These are phyloP conservation scores for Peromyscus maniculatus DNA, from an alignment of 2,113 vertebrate genomes.

Conservation along the genomic window DNA sequence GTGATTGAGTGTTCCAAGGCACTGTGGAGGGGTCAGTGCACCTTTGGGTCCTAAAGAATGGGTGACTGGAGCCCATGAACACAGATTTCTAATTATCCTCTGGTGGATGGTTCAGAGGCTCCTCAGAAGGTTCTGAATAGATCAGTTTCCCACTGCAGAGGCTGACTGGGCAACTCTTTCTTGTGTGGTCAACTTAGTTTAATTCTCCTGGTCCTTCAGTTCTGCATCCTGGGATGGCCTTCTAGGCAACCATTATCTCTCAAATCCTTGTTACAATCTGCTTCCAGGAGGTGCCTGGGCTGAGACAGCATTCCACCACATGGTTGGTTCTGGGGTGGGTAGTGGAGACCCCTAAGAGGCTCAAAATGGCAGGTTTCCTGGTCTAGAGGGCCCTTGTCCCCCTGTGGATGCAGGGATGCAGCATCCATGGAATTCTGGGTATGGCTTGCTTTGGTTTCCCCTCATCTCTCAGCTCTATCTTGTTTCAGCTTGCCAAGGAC, in stretches of 20 bases:
- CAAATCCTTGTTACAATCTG: neutral
- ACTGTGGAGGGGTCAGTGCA: neutral
- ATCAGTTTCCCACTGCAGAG: neutral
- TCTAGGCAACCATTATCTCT: neutral
- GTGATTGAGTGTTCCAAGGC: neutral
- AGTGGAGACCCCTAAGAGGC: neutral
- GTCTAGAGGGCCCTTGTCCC: neutral
- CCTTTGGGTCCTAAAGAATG: rapidly evolving
- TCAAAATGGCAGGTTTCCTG: neutral
- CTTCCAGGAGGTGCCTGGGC: neutral
- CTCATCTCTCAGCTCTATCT: neutral
- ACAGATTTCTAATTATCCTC: neutral
- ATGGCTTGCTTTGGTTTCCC: neutral
- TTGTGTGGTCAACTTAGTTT: neutral
- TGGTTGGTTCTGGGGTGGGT: neutral
- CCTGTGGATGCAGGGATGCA: neutral
- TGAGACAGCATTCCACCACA: rapidly evolving
- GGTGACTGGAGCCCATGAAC: neutral
- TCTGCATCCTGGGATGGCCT: neutral
- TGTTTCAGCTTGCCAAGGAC: neutral
- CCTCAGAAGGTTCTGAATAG: neutral
- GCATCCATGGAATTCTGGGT: neutral
- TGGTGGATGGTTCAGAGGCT: no score
- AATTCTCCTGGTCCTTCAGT: neutral
- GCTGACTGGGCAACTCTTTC: neutral